Conservation (phyloP, 2,113 vertebrate genomes). For the zebrafish (Danio rerio) region GRCz12tu NC_133196.1:16390001-16390500, state of each 20-base stretch:
- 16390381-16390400: too few species aligned
- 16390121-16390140: neutral
- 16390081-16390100: neutral
- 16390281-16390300: too few species aligned
- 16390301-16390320: too few species aligned
- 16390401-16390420: too few species aligned
- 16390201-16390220: neutral
- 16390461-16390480: too few species aligned
- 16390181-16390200: slow-evolving; percentile 7
- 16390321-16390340: too few species aligned
- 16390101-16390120: slow-evolving; percentile 1
- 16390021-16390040: slow-evolving; percentile 11
- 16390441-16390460: too few species aligned
- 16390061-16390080: neutral
- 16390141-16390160: neutral
- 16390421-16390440: too few species aligned
- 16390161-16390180: slow-evolving; percentile 2
- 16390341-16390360: too few species aligned
- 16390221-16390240: neutral
- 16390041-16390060: neutral
- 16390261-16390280: too few species aligned
- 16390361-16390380: too few species aligned
- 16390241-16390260: neutral
- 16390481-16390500: too few species aligned
- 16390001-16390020: neutral